Conservation (phyloP, 1,140 invertebrate genomes). For the Panagrolaimus sp. region DNA sequence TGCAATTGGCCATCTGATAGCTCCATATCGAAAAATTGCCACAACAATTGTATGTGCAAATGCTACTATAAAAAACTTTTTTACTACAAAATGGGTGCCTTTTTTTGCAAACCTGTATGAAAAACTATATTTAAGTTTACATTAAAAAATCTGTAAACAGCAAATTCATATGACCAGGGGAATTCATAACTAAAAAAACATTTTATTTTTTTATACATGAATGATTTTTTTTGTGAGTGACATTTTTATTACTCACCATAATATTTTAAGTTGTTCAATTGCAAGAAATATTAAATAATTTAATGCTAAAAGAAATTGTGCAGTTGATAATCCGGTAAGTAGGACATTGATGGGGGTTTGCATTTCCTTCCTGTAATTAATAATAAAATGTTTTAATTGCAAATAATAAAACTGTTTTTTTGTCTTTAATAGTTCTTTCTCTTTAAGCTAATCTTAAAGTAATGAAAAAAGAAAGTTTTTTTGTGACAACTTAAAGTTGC, state of each 20-base stretch:
- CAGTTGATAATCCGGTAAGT: neutral
- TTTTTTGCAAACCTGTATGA: constrained; percentile 13
- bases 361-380: constrained; percentile 6
- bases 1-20: constrained; percentile 3
- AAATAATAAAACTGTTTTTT: neutral
- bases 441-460: too few relatives aligned
- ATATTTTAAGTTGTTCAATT: neutral
- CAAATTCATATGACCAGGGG: neutral
- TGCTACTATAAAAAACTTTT: neutral
- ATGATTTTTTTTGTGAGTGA: too few relatives aligned
- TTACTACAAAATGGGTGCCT: too few relatives aligned
- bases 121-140: neutral
- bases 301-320: constrained; percentile 7
- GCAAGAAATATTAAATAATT: constrained; percentile 1
- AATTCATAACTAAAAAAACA: neutral
- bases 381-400: constrained; percentile 1
- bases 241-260: neutral
- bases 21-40: constrained; percentile 8
- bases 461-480: too few relatives aligned
- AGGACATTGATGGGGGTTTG: neutral
- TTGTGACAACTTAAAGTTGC: too few relatives aligned
- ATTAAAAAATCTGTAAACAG: neutral
- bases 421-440: neutral
- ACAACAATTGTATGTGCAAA: constrained; percentile 8
- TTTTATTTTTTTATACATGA: neutral